A percentile compares a stretch with the other conserved stretches of the same genome.
phyloP scores from a whole-genome alignment of 2,797 vertebrate genomes.

The Sebastes goodei region DNA sequence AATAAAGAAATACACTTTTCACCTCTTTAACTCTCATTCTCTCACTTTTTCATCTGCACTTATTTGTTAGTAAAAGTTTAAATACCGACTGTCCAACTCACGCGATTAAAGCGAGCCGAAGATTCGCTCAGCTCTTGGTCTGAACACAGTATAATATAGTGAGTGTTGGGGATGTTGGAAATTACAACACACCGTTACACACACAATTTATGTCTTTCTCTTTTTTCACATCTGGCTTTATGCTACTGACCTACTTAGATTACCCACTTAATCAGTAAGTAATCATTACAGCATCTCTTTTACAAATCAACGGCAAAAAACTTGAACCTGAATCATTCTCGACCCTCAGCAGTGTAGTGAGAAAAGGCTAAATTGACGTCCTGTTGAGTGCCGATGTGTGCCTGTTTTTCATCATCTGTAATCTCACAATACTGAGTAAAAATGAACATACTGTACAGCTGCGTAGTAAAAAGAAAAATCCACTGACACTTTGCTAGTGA shows the following conservation, averaged over 20 bases:
- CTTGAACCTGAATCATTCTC: not conserved
- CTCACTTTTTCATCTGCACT: too few species aligned
- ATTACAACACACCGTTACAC: not conserved
- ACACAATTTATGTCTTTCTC: not conserved
- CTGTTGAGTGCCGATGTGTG: conserved; percentile 29
- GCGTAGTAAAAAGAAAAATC: not conserved
- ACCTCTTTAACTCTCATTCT: too few species aligned
- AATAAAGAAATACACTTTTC: too few species aligned
- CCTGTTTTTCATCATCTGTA: conserved; percentile 60
- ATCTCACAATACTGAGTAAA: conserved; percentile 29
- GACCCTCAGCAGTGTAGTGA: not conserved
- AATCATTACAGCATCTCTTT: conserved; percentile 19
- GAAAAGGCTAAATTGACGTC: conserved; percentile 13
- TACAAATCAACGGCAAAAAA: not conserved
- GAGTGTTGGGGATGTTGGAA: too few species aligned
- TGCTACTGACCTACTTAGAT: not conserved
- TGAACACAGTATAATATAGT: too few species aligned
- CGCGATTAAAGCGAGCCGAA: too few species aligned
- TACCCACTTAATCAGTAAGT: not conserved
- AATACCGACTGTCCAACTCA: too few species aligned
- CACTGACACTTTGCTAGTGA: not conserved
- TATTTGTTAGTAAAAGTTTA: too few species aligned
- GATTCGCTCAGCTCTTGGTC: too few species aligned
- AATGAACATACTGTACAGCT: conserved; percentile 13
- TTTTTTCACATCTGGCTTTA: not conserved